Base-by-base conservation (phyloP, 1,140 invertebrate species). In the Drosophila auraria region DNA sequence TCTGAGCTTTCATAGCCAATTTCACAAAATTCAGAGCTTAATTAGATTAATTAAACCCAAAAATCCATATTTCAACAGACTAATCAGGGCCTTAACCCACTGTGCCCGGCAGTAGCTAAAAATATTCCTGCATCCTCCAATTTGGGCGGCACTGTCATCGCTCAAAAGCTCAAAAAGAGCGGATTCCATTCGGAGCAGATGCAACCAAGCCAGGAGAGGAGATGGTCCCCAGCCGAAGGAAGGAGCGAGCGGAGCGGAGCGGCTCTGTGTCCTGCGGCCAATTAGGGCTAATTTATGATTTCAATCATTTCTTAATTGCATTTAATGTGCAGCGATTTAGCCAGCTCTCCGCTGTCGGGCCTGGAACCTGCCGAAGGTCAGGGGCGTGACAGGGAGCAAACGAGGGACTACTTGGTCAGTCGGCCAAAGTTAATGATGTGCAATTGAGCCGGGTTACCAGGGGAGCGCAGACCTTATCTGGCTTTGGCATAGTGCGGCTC, bases 261-360 rank as follows among this genome's bases (percentile, higher is more conserved):
- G 36, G 23, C 54, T 40, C 20, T 14, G 54, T 57, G 80, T 83
- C 80, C 83, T 78, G 78, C 80, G 83, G 83, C 84, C 84, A 89
- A 89, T 89, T 89, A 89, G 74, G 86, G 84, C 60, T 89, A 89
- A 89, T 89, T 89, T 89, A 89, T 89, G 84, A 89, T 89, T 89
- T 89, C 84, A 89, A 89, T 89, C 84, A 89, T 89, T 90, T 89
- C 84, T 89, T 89, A 89, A 89, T 89, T 89, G 84, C 84, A 84
- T 89, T 89, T 89, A 89, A 89, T 89, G 84, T 90, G 84, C 86
- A 89, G 66, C 78, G 84, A 89, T 89, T 89, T 84, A 84, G 70
- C 78, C 59, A 40, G 49, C 58, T 25, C 66, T 64, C n/a, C 6
- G n/a, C 25, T 17, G 36, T 4, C 15, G 2, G 40, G 20, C 27